Evolutionary conservation across 2,888 invertebrate genomes (phyloP).

Genomic region (Troides oblongomaculatus): DNA sequence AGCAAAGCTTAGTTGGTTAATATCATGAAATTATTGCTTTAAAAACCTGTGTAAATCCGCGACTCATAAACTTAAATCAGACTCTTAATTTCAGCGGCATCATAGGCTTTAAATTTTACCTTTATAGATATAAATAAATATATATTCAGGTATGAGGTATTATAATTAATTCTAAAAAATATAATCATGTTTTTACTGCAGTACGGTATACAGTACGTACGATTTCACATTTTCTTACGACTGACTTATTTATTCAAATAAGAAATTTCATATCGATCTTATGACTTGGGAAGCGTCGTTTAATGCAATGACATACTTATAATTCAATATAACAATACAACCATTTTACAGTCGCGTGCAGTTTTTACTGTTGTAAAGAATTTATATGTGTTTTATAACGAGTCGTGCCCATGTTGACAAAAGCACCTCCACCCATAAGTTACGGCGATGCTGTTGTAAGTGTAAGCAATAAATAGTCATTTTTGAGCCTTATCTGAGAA

Average conservation of each 20-base stretch:
- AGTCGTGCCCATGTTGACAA: constrained; percentile 39
- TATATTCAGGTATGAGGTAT: neutral
- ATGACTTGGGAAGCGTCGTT: neutral
- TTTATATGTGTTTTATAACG: constrained; percentile 43
- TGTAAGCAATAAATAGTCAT: constrained; percentile 24
- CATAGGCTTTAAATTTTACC: neutral
- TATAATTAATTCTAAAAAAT: neutral
- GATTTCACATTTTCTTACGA: neutral
- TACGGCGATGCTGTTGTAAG: constrained; percentile 8
- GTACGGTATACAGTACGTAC: neutral
- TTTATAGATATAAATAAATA: neutral
- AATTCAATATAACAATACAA: constrained; percentile 28
- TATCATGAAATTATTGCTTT: too few species aligned
- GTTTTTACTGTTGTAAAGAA: constrained; percentile 32
- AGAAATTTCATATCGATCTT: neutral
- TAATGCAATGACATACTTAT: constrained; percentile 1
- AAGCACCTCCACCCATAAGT: constrained; percentile 34
- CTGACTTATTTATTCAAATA: neutral
- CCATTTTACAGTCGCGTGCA: constrained; percentile 29
- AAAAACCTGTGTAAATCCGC: too few species aligned
- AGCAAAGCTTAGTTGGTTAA: too few species aligned
- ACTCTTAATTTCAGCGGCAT: too few species aligned
- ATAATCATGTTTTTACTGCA: neutral
- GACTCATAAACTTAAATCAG: too few species aligned
- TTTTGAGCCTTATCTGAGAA: constrained; percentile 25